Evolutionary conservation across 2,113 vertebrate species (phyloP).

Genomic region (Ptychochromis oligacanthus): DNA sequence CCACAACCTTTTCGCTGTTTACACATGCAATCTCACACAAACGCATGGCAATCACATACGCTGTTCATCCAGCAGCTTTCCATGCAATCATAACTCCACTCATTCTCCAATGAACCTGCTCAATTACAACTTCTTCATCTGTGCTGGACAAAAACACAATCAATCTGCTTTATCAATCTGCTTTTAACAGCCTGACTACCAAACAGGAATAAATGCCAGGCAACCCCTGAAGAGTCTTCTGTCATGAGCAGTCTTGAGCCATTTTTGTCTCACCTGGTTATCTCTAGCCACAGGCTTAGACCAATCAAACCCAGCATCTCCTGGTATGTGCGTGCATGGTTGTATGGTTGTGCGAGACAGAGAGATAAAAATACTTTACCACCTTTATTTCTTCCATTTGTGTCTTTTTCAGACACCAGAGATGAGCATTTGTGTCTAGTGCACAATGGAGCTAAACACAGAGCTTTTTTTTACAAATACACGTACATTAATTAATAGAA

Average conservation of each 20-base stretch:
- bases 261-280: slow-evolving; percentile 21
- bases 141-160: neutral
- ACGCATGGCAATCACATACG: neutral
- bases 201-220: neutral
- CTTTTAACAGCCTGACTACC: neutral
- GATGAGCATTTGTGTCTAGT: neutral
- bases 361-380: slow-evolving; percentile 3
- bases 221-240: neutral
- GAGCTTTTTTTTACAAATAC: neutral
- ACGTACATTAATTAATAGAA: neutral
- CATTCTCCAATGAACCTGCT: neutral
- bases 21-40: slow-evolving; percentile 19
- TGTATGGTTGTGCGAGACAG: neutral
- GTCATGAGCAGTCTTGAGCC: neutral
- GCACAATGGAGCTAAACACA: neutral
- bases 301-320: slow-evolving; percentile 53
- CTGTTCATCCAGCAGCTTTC: slow-evolving; percentile 9
- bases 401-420: neutral
- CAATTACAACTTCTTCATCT: neutral
- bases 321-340: neutral
- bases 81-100: neutral
- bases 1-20: slow-evolving; percentile 74
- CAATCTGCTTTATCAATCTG: too few relatives aligned
- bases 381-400: neutral
- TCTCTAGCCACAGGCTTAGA: slow-evolving; percentile 49